phyloP scores from a whole-genome alignment of 2,888 invertebrate species.

The Apodemia mormo region DNA sequence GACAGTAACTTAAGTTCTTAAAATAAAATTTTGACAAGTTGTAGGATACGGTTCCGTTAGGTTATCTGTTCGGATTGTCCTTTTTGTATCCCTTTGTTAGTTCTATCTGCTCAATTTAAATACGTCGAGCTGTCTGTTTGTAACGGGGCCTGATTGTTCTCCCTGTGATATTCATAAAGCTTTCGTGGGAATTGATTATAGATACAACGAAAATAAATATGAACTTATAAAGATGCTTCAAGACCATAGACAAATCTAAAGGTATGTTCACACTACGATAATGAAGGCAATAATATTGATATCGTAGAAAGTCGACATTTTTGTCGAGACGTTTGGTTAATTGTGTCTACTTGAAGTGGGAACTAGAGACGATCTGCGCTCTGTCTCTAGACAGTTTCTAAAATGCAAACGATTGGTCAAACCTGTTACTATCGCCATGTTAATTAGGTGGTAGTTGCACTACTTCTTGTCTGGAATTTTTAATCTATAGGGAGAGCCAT shows the following conservation, averaged over 20 bases:
- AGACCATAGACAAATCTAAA: background rate
- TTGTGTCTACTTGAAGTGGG: no score
- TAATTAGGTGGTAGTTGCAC: no score
- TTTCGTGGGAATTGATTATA: constrained; percentile 12
- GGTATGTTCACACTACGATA: background rate
- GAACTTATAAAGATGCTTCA: background rate
- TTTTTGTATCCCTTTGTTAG: constrained; percentile 31
- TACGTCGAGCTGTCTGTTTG: constrained; percentile 14
- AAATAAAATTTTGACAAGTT: background rate
- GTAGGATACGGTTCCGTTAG: constrained; percentile 1
- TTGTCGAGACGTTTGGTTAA: no score
- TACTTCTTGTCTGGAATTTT: no score
- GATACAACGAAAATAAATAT: background rate
- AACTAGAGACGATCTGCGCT: no score
- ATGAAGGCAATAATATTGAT: background rate
- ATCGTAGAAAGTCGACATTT: no score
- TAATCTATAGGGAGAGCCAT: no score
- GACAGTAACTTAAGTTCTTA: background rate
- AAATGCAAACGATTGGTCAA: no score
- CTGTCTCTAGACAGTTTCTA: no score
- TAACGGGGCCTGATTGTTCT: constrained; percentile 15
- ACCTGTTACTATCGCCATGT: no score
- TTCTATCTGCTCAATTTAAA: constrained; percentile 29
- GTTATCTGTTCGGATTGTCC: constrained; percentile 1
- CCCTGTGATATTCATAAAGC: constrained; percentile 9